Evolutionary conservation across 2,888 invertebrate species (phyloP).

Genomic region (Dryobotodes eremita): DNA sequence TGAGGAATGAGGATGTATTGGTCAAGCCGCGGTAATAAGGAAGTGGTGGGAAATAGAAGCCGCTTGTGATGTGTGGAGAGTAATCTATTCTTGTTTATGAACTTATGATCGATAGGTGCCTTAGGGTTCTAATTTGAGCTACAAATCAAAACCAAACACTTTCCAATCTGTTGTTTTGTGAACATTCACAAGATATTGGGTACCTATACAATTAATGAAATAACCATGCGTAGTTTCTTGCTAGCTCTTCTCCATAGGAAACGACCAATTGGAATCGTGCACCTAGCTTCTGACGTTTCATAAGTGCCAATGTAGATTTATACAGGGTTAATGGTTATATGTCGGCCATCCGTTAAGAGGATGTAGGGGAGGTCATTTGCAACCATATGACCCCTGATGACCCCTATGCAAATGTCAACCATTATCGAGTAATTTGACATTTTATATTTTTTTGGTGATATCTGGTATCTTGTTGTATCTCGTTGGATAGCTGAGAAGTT

Average conservation of each 20-base stretch:
- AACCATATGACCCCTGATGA: no score
- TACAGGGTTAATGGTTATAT: no score
- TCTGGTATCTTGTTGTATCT: no score
- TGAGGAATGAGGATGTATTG: conserved; percentile 28
- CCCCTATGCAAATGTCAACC: no score
- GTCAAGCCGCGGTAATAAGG: conserved; percentile 27
- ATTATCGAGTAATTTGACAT: no score
- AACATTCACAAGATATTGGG: background rate
- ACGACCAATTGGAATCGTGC: background rate
- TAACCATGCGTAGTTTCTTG: background rate
- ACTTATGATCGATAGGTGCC: conserved; percentile 30
- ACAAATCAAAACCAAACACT: conserved; percentile 9
- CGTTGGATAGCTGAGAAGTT: no score
- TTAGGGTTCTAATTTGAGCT: conserved; percentile 22
- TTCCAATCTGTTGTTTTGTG: conserved; percentile 1
- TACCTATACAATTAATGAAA: background rate
- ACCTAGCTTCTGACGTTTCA: background rate
- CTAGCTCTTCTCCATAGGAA: background rate
- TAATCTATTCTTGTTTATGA: conserved; percentile 32
- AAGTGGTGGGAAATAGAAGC: conserved; percentile 32
- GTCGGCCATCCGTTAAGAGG: no score
- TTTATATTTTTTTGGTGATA: no score
- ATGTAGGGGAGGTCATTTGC: no score
- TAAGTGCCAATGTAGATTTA: background rate
- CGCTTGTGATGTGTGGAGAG: conserved; percentile 40